Percentiles rank a stretch among this genome's conserved stretches.
These are phyloP conservation scores for Trichopoda pennipes DNA, from an alignment of 2,888 invertebrate genomes.

Conservation along the genomic window DNA sequence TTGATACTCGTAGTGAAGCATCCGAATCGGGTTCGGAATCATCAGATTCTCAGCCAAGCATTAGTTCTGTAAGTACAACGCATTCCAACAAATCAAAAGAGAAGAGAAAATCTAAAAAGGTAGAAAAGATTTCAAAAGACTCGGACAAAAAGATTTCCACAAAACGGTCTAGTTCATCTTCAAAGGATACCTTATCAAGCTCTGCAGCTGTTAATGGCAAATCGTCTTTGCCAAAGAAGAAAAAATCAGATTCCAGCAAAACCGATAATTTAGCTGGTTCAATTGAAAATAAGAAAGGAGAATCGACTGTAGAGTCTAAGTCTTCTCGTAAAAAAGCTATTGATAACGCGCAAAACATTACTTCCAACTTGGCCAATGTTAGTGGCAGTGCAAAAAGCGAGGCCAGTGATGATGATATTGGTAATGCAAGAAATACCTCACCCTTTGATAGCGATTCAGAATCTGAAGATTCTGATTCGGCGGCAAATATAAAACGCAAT, in stretches of 20 bases:
- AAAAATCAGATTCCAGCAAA: conserved; percentile 59
- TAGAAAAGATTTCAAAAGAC: conserved; percentile 79
- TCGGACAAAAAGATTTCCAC: conserved; percentile 67
- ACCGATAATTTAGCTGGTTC: conserved; percentile 40
- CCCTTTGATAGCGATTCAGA: conserved; percentile 76
- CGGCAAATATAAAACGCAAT: conserved; percentile 77
- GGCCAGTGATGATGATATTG: conserved; percentile 74
- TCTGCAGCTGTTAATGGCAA: conserved; percentile 72
- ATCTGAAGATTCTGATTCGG: conserved; percentile 77
- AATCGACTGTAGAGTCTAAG: conserved; percentile 48
- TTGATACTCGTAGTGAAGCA: conserved; percentile 94
- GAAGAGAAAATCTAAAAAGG: conserved; percentile 70
- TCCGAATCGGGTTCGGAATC: conserved; percentile 86
- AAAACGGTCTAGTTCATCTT: conserved; percentile 72
- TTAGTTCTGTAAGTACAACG: conserved; percentile 87
- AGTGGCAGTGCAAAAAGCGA: conserved; percentile 72
- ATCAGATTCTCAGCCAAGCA: conserved; percentile 85
- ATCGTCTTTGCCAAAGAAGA: conserved; percentile 68
- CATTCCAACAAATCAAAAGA: conserved; percentile 82
- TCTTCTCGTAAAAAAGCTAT: conserved; percentile 68
- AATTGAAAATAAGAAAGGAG: conserved; percentile 51
- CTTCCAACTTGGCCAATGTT: conserved; percentile 54
- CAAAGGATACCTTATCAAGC: conserved; percentile 29
- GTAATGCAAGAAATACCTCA: conserved; percentile 66
- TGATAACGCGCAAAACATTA: conserved; percentile 48